phyloP scores from a whole-genome alignment of 2,113 vertebrate species.

The Nyctereutes procyonoides region DNA sequence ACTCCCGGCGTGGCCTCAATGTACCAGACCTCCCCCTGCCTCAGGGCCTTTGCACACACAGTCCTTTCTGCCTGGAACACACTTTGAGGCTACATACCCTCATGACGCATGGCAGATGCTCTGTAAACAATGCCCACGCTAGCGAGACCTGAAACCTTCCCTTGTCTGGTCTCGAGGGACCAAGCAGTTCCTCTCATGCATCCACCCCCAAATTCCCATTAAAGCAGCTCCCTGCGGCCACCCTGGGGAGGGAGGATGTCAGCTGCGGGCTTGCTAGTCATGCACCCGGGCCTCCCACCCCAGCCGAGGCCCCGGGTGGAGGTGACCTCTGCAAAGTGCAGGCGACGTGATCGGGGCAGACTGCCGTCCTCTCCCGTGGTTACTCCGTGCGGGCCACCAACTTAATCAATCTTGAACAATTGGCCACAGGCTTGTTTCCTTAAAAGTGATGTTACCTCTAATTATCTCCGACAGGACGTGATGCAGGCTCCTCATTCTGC shows the following conservation, averaged over 20 bases:
- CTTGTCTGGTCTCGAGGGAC: neutral
- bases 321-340: neutral
- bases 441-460: slow-evolving; percentile 83
- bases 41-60: slow-evolving; percentile 13
- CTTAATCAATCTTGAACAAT: slow-evolving; percentile 78
- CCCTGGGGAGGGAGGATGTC: neutral
- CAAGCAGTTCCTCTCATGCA: neutral
- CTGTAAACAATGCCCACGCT: neutral
- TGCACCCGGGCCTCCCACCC: neutral
- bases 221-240: neutral
- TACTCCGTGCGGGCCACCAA: slow-evolving; percentile 1
- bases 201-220: too few species aligned
- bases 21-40: neutral
- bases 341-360: neutral
- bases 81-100: neutral
- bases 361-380: neutral
- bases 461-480: slow-evolving; percentile 82
- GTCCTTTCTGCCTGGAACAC: neutral
- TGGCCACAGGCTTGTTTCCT: slow-evolving; percentile 83
- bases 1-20: neutral
- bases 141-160: neutral
- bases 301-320: neutral
- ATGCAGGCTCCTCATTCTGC: slow-evolving; percentile 78
- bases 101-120: neutral
- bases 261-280: too few species aligned